These are phyloP conservation scores for Mesitornis unicolor DNA, from an alignment of 2,113 vertebrate species.

Conservation along the genomic window DNA sequence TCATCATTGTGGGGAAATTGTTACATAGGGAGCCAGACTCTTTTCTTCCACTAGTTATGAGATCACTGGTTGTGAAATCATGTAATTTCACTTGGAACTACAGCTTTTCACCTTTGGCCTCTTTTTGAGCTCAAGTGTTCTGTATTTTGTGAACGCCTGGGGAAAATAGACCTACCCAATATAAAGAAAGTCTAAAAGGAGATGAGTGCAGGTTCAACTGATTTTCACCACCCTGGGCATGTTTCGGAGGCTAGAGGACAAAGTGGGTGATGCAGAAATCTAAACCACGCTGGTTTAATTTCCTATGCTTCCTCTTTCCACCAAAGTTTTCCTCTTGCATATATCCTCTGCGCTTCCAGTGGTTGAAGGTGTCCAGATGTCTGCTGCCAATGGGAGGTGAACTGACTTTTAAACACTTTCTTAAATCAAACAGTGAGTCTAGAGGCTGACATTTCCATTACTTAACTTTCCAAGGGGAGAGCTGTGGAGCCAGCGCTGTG, in stretches of 20 bases:
- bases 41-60: not conserved
- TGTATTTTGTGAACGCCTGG: not conserved
- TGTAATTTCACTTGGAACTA: slow-evolving; percentile 18
- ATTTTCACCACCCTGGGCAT: not conserved
- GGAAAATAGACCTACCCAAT: not conserved
- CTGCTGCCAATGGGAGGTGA: not conserved
- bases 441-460: slow-evolving; percentile 2
- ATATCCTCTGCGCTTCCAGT: not conserved
- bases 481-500: not conserved
- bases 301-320: not conserved
- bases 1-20: not conserved
- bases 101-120: not conserved
- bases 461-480: not conserved
- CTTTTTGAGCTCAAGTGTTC: not conserved
- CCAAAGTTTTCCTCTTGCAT: not conserved
- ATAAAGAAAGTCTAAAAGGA: not conserved
- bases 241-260: not conserved
- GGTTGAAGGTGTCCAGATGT: not conserved
- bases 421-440: not conserved
- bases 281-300: not conserved
- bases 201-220: not conserved
- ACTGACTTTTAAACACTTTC: not conserved
- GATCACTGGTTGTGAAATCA: not conserved
- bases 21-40: not conserved
- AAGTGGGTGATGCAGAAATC: not conserved